Evolutionary conservation across 1,140 invertebrate genomes (phyloP).

Genomic region (Rhopalosiphum maidis): DNA sequence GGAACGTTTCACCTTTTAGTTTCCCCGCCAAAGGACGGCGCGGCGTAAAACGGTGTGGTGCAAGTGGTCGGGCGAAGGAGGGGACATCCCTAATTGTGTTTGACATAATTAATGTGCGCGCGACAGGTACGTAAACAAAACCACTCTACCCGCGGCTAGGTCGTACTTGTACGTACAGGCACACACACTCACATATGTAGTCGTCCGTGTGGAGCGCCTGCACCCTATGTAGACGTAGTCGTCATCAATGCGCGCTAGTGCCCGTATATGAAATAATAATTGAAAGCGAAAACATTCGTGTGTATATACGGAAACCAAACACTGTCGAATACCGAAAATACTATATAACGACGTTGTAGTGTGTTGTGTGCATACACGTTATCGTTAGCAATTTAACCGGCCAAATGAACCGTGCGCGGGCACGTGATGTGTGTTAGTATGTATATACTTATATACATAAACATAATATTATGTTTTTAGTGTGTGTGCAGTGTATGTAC

Average conservation of each 20-base stretch:
- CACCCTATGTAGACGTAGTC: not conserved
- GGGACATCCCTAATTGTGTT: slow-evolving; percentile 52
- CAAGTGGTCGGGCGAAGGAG: not conserved
- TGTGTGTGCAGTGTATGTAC: not conserved
- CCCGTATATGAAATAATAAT: slow-evolving; percentile 42
- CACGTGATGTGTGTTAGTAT: not conserved
- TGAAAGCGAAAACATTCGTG: slow-evolving; percentile 39
- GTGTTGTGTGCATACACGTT: not conserved
- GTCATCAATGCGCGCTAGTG: not conserved
- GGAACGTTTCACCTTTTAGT: slow-evolving; percentile 16
- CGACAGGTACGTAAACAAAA: slow-evolving; percentile 46
- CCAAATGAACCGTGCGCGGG: not conserved
- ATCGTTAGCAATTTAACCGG: slow-evolving; percentile 31
- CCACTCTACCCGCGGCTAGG: not conserved
- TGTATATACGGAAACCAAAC: not conserved
- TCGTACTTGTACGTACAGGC: not conserved
- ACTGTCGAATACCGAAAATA: slow-evolving; percentile 23
- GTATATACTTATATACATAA: not conserved
- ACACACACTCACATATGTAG: not conserved
- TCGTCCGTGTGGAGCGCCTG: not conserved
- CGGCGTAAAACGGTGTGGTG: not conserved
- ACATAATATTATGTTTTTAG: not conserved
- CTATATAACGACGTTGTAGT: not conserved
- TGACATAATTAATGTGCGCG: slow-evolving; percentile 51
- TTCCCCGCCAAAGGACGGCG: not conserved